Evolutionary conservation across 1,140 invertebrate genomes (phyloP).

Genomic region (Chionoecetes opilio): DNA sequence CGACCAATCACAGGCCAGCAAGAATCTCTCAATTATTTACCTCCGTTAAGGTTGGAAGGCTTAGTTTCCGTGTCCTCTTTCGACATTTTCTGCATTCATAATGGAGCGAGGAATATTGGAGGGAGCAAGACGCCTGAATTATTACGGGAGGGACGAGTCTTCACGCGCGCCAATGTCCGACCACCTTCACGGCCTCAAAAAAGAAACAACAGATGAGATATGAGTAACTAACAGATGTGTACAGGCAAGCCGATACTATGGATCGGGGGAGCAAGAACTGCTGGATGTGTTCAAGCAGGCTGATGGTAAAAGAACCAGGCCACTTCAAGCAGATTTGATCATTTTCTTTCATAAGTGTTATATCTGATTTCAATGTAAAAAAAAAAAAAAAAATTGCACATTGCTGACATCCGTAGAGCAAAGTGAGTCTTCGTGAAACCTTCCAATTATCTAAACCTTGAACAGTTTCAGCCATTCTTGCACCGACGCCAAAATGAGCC

Average conservation of each 20-base stretch:
- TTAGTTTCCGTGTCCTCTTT: slow-evolving; percentile 42
- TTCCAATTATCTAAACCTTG: slow-evolving; percentile 20
- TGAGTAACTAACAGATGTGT: background rate
- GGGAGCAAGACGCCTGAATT: slow-evolving; percentile 18
- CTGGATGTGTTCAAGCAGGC: too few relatives aligned
- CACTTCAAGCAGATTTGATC: too few relatives aligned
- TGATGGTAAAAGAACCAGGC: too few relatives aligned
- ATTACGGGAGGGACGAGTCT: background rate
- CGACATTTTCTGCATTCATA: slow-evolving; percentile 23
- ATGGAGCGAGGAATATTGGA: slow-evolving; percentile 23
- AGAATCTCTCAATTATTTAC: slow-evolving; percentile 50
- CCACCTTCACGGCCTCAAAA: background rate
- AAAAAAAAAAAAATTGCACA: background rate
- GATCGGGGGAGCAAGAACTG: too few relatives aligned
- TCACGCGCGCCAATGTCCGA: background rate
- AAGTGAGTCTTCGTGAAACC: background rate
- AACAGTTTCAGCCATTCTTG: background rate
- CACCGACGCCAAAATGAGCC: background rate
- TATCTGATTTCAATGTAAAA: too few relatives aligned
- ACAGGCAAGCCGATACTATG: too few relatives aligned
- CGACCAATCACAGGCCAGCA: slow-evolving; percentile 28
- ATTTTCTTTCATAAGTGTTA: too few relatives aligned
- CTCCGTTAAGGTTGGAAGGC: slow-evolving; percentile 33
- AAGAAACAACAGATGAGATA: background rate
- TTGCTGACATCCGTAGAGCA: background rate